Conservation (phyloP, 2,113 vertebrate genomes). For the Anolis carolinensis region DNA sequence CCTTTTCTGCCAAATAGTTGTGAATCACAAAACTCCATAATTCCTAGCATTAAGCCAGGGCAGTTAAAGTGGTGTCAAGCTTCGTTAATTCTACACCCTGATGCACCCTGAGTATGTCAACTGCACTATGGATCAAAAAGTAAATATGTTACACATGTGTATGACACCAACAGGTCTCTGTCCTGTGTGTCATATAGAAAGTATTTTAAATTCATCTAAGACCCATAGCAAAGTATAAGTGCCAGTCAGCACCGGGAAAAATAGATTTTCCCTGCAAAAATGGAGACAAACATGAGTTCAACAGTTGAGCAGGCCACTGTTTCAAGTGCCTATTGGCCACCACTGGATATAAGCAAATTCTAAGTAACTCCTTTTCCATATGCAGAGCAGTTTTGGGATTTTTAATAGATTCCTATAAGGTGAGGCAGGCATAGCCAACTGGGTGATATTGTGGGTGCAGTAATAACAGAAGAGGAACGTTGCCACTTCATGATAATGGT, state of each 20-base stretch:
- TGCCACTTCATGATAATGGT: constrained; percentile 2
- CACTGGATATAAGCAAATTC: background rate
- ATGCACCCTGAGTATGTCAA: too few relatives aligned
- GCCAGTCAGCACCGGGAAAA: background rate
- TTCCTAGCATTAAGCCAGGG: too few relatives aligned
- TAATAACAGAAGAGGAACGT: background rate
- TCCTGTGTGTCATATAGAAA: too few relatives aligned
- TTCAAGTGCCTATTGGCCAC: background rate
- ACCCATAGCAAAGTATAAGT: too few relatives aligned
- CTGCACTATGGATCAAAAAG: too few relatives aligned
- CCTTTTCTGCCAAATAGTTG: too few relatives aligned
- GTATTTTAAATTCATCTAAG: too few relatives aligned
- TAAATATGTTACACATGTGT: too few relatives aligned
- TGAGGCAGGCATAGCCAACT: background rate
- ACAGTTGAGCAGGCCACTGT: background rate
- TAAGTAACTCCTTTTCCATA: background rate
- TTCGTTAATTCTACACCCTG: too few relatives aligned
- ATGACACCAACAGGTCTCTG: too few relatives aligned
- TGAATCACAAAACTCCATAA: too few relatives aligned
- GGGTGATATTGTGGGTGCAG: background rate
- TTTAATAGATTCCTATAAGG: background rate
- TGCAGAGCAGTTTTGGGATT: background rate
- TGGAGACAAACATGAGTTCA: background rate
- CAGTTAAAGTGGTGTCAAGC: too few relatives aligned
- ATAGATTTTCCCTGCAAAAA: background rate